A percentile compares a stretch with the other conserved stretches of the same genome.
phyloP scores from a whole-genome alignment of 2,113 vertebrate genomes.

The Pangasianodon gigas region DNA sequence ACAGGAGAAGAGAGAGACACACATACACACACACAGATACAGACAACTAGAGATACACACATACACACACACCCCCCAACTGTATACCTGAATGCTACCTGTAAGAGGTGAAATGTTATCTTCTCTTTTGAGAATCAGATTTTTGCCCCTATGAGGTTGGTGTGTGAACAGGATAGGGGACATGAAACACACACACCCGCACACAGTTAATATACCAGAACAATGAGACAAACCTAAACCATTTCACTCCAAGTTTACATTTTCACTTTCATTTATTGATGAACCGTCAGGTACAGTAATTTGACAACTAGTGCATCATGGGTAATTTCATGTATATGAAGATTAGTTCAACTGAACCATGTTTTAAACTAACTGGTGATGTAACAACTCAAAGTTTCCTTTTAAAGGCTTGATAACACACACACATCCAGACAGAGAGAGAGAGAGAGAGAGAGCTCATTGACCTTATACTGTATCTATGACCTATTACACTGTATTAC shows the following conservation, averaged over 20 bases:
- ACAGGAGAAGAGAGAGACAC: too few relatives aligned
- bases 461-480: neutral
- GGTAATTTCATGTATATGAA: conserved; percentile 41
- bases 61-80: too few relatives aligned
- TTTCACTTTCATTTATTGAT: conserved; percentile 8
- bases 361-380: conserved; percentile 28
- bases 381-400: conserved; percentile 41
- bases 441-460: neutral
- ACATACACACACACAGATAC: too few relatives aligned
- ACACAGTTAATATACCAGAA: neutral
- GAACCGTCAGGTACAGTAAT: conserved; percentile 56
- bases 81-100: too few relatives aligned
- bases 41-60: too few relatives aligned
- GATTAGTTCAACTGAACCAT: conserved; percentile 37
- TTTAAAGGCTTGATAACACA: conserved; percentile 25
- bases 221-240: neutral
- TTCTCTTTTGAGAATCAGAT: too few relatives aligned
- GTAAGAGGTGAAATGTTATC: too few relatives aligned
- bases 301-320: conserved; percentile 52
- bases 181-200: neutral
- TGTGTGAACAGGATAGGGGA: too few relatives aligned
- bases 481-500: conserved; percentile 7
- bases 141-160: too few relatives aligned
- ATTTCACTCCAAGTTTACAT: neutral
- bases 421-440: neutral